Base-by-base conservation (phyloP, 2,113 vertebrate genomes). In the Microtus oregoni region DNA sequence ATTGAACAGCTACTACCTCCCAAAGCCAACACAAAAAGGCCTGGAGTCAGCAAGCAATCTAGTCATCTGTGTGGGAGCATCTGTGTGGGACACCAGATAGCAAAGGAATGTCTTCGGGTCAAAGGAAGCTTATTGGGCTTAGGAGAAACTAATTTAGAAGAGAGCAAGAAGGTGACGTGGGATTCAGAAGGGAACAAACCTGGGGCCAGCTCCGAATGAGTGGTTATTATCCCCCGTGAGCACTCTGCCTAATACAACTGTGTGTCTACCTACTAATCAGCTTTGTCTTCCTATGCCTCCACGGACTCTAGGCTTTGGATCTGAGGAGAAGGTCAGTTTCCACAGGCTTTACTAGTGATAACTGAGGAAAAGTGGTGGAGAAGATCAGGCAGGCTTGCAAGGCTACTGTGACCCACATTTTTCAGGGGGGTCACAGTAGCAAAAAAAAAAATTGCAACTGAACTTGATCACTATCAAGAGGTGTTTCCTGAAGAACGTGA, bases 81-180 rank as follows among this genome's bases (percentile, higher is more conserved):
- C 58, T 58, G 58, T 58, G 58, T 20, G 58, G 58, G 85, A 96
- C 86, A 87, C 68, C 38, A 24, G 70, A 72, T 65, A 94, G 70
- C 78, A 83, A 95, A 88, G 15, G 63, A 89, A 32, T 41, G 76
- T 55, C 79, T 75, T 81, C 93, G 75, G 86, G 82, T 70, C 89
- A 76, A 90, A 87, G 50, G 55, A 77, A 38, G 67, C 13, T 81
- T 35, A 32, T 9, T 75, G 58, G 35, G 52, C 78, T 81, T 67
- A 65, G n/a, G 41, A 96, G 70, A 96, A 93, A 72, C 47, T 81
- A 41, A 91, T 89, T 91, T 75, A 65, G 65, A 52, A 89, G 24
- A 87, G 30, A 85, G 11, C 26, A 52, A 75, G 86, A 92, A 94
- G 52, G 68, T 22, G 63, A 12, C 10, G 11, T 2, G 13, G 41